Evolutionary conservation across 2,797 vertebrate species (phyloP), one percentile per base, ranked within the genome.

Genomic region (Cynopterus sphinx): DNA sequence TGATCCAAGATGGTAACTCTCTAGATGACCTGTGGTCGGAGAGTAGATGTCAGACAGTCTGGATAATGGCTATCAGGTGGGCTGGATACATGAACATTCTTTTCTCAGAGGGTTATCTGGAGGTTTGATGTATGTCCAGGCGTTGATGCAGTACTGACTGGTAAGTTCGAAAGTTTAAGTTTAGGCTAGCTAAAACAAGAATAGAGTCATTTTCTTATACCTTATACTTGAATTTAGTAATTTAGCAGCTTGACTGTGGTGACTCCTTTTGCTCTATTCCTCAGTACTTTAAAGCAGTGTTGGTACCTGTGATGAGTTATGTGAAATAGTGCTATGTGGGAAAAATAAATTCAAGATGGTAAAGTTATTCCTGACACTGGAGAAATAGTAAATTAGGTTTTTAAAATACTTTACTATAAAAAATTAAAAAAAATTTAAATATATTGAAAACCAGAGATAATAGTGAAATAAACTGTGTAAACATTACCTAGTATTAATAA

Each of bases 341-440:
- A 82, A 12, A 90, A 92, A 88, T 33, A 95, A 82, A 91, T n/a
- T 78, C 33, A 81, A 39, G 63, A 55, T 74, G 49, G 36, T 78
- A 15, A 70, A 39, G 49, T 71, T 96, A 8, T 43, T 31, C 55
- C 39, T 78, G 46, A 39, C 39, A 43, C 13, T 74, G 39, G 61
- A 84, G 46, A 46, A 77, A 39, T 41, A 73, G 17, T 51, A 85
- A 70, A 71, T 81, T 55, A 41, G 57, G 61, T 70, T 75, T 61
- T 5, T 24, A 70, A 77, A 86, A 53, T 2, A 16, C 49, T 5
- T 33, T 73, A 36, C 83, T 74, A 33, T 91, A 19, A 89, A 77
- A 87, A 73, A 5, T 49, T 49, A 5, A 49, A 49, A 49, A 49
- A 49, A 49, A 1, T 15, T 49, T 49, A 84, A 43, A 46, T 82